Base-by-base conservation (phyloP, 2,797 vertebrate genomes). In the Onychomys torridus region DNA sequence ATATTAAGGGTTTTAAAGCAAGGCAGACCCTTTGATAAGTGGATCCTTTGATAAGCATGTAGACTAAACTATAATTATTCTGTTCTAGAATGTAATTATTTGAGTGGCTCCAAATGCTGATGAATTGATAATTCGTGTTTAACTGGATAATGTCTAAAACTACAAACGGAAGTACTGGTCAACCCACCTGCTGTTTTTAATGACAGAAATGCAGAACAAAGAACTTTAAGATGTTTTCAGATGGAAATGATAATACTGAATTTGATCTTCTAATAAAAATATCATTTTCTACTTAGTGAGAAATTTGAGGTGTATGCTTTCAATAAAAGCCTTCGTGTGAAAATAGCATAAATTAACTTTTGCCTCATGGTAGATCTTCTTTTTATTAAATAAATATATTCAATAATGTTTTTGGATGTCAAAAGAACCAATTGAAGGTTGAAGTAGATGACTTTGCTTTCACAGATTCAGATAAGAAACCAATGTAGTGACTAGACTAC, bases 1-100 rank as follows among this genome's bases (percentile, higher is more conserved):
- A 55, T 46, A 21, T 55, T 67, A 40, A 92, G 32, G 10, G 12
- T 89, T 95, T 89, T 52, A 86, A 86, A 90, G 67, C 57, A 57
- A 27, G 25, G 12, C n/a, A n/a, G 76, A 78, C 76, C 46, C 46
- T 37, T 79, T 77, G 88, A 95, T 78, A 93, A 63, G 37, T n/a
- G 34, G 65, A 79, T 88, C 55, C 21, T 92, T 93, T 96, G 84
- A 97, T 87, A 96, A 94, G 86, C 67, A 19, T 77, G 29, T 69
- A 93, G 55, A 76, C 89, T 91, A 75, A 37, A 94, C 61, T 93
- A 12, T 76, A 83, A 93, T 92, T 17, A 95, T 78, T 86, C 12
- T 25, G n/a, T 34, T 65, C 59, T 65, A 29, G 61, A 79, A 90
- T 90, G 21, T 32, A 79, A 67, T 89, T 61, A 77, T 90, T 90